These are phyloP conservation scores for Festucalex cinctus DNA, from an alignment of 2,113 vertebrate genomes.

Conservation along the genomic window DNA sequence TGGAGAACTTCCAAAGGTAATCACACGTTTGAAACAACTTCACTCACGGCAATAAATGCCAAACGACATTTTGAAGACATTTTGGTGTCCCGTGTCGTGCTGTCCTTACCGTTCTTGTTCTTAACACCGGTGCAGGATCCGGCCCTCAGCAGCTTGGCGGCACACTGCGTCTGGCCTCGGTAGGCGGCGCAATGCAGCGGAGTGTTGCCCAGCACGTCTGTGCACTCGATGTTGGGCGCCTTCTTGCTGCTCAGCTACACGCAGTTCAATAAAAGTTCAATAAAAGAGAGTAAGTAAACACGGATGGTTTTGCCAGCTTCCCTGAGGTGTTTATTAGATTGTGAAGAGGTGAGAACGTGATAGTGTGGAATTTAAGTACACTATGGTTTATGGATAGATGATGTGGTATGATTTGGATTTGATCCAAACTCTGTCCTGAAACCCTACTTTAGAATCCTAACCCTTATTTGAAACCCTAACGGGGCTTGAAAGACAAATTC, in stretches of 20 bases:
- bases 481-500: not conserved
- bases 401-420: not conserved
- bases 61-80: not conserved
- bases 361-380: slow-evolving; percentile 2
- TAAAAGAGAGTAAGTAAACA: slow-evolving; percentile 3
- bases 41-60: not conserved
- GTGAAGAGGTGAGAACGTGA: slow-evolving; percentile 15
- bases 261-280: slow-evolving; percentile 17
- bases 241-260: slow-evolving; percentile 84
- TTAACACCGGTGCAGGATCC: slow-evolving; percentile 80
- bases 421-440: not conserved
- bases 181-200: slow-evolving; percentile 92
- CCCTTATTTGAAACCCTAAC: not conserved
- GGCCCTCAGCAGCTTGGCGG: slow-evolving; percentile 84
- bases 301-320: slow-evolving; percentile 11
- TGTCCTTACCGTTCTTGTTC: slow-evolving; percentile 83
- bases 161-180: slow-evolving; percentile 90
- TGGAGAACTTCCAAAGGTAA: not conserved
- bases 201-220: slow-evolving; percentile 91
- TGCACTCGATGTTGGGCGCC: slow-evolving; percentile 85
- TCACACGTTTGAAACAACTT: not conserved
- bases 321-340: slow-evolving; percentile 12
- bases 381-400: not conserved
- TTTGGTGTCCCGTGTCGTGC: not conserved
- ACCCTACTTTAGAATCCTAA: not conserved